These are phyloP conservation scores for Acanthochromis polyacanthus DNA, from an alignment of 2,113 vertebrate genomes.

Conservation along the genomic window DNA sequence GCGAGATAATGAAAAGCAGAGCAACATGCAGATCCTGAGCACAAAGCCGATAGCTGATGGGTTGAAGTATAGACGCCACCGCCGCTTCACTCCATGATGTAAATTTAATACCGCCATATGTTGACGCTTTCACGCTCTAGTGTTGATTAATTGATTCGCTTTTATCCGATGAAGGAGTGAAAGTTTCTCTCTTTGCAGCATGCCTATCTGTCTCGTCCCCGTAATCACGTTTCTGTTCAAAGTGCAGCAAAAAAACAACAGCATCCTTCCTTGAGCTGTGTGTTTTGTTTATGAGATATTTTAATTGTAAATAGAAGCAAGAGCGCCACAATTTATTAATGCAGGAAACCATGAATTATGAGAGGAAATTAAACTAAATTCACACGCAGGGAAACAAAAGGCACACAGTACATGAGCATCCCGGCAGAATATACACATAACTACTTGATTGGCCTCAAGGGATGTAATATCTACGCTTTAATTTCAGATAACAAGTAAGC, in stretches of 20 bases:
- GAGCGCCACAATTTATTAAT: slow-evolving; percentile 59
- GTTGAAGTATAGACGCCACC: slow-evolving; percentile 20
- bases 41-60: neutral
- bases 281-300: slow-evolving; percentile 67
- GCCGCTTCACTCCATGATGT: slow-evolving; percentile 52
- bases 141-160: slow-evolving; percentile 63
- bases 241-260: slow-evolving; percentile 59
- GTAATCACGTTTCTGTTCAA: slow-evolving; percentile 67
- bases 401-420: slow-evolving; percentile 52
- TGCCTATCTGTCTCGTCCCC: slow-evolving; percentile 32
- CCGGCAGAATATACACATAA: slow-evolving; percentile 63
- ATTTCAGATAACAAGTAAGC: slow-evolving; percentile 75
- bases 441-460: slow-evolving; percentile 75
- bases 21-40: slow-evolving; percentile 10
- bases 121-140: slow-evolving; percentile 42
- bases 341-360: slow-evolving; percentile 66
- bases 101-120: slow-evolving; percentile 67
- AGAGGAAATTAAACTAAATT: slow-evolving; percentile 63
- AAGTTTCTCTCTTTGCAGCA: slow-evolving; percentile 43
- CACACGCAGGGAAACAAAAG: slow-evolving; percentile 38
- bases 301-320: slow-evolving; percentile 62
- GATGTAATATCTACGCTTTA: slow-evolving; percentile 74
- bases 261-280: slow-evolving; percentile 46
- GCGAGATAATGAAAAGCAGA: slow-evolving; percentile 39
- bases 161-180: slow-evolving; percentile 65